Percentiles rank a stretch among this genome's conserved stretches.
Evolutionary conservation across 2,113 vertebrate species (phyloP).

Genomic region (Aleadryas rufinucha): DNA sequence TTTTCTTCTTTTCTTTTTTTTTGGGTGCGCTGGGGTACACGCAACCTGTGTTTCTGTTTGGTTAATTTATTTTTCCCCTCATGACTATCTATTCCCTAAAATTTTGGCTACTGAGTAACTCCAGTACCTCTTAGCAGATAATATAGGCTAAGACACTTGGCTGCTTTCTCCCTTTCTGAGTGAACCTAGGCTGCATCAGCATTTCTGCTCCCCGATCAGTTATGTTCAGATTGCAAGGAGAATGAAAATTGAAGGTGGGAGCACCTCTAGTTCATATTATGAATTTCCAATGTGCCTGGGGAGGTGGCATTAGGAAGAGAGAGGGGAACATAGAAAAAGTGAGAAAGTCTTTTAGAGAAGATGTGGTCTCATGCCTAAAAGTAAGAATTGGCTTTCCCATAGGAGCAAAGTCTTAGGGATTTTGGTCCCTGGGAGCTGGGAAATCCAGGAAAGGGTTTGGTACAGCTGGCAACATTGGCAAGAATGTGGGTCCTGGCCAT

Average conservation of each 20-base stretch:
- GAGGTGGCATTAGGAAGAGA: background rate
- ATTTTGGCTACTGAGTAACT: background rate
- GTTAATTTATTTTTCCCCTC: background rate
- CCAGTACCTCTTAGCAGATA: background rate
- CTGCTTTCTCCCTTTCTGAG: background rate
- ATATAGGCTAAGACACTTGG: background rate
- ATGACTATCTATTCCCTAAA: background rate
- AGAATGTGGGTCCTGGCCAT: background rate
- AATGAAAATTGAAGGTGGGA: background rate
- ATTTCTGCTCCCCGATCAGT: background rate
- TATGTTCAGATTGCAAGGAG: background rate
- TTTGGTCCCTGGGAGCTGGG: background rate
- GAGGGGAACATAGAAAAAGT: background rate
- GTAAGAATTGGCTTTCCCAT: background rate
- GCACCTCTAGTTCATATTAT: background rate
- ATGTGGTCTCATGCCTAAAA: rapidly evolving
- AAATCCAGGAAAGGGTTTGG: background rate
- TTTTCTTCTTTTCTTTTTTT: background rate
- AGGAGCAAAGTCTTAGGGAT: background rate
- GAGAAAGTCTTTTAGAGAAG: background rate
- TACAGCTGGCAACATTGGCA: rapidly evolving
- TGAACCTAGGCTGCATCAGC: background rate
- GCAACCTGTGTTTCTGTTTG: rapidly evolving
- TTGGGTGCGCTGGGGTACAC: rapidly evolving
- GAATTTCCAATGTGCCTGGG: background rate